Conservation (phyloP, 2,113 vertebrate species). For the Ahaetulla prasina region DNA sequence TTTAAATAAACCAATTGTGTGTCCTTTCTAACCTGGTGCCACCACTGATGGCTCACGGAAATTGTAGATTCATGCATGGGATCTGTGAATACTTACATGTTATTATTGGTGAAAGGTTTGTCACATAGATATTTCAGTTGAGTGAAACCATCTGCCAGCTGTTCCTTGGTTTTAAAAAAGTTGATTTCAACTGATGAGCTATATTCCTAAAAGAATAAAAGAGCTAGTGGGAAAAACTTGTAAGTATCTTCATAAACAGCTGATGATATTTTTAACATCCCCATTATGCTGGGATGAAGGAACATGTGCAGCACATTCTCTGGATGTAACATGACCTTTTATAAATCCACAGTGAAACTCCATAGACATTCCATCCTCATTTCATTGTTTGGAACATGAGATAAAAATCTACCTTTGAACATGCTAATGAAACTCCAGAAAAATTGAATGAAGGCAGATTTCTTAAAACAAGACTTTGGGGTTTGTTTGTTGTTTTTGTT, state of each 20-base stretch:
- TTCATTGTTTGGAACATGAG: background rate
- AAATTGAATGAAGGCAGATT: background rate
- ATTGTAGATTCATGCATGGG: background rate
- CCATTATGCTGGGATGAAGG: conserved; percentile 1
- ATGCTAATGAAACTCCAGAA: background rate
- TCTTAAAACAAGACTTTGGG: background rate
- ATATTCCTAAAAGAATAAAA: background rate
- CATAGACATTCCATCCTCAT: background rate
- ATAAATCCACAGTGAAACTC: conserved; percentile 3
- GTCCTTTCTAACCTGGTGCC: background rate
- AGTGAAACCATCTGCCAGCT: background rate
- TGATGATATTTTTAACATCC: conserved; percentile 2
- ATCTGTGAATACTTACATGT: background rate
- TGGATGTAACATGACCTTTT: conserved; percentile 10
- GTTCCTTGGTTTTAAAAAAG: background rate
- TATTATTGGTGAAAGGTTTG: background rate
- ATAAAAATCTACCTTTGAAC: background rate
- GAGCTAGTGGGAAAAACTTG: background rate
- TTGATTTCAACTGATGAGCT: background rate
- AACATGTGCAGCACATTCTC: conserved; percentile 8
- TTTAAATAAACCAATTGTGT: background rate
- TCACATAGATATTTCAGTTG: background rate
- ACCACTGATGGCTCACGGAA: background rate
- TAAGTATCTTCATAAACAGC: background rate
- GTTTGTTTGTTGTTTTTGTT: too few relatives aligned